Base-by-base conservation (phyloP, 1,140 invertebrate species). In the Cydia pomonella region DNA sequence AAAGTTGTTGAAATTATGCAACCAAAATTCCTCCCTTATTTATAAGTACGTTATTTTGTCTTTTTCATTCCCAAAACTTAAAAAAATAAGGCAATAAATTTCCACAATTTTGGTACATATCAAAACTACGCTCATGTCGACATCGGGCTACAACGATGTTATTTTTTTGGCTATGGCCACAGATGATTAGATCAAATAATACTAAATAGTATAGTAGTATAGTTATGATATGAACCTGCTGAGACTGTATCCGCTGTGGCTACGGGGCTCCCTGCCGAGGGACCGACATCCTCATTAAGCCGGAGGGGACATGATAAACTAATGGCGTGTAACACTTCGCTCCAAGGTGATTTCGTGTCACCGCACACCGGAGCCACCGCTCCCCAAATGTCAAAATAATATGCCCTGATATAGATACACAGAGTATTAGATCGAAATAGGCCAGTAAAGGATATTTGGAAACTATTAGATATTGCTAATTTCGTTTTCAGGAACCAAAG, bases 241-340 rank as follows among this genome's bases (percentile, higher is more conserved):
- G 33, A n/a, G 25, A 18, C 16, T 33, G 0, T 1, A 10, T 18
- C 64, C n/a, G 1, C 9, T 69, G 73, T 78, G 75, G 73, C 75
- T 23, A 79, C 71, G 73, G 50, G 72, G 78, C 76, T 75, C 44
- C n/a, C 69, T 23, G 23, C 64, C n/a, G 47, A 29, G 72, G 47
- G 66, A 64, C 25, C 73, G 63, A 75, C 88, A 88, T 90, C 88
- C 88, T 90, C 82, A 88, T 90, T 90, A 83, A 23, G n/a, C 13
- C 10, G 64, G 80, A 84, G 86, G 87, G 88, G 88, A 82, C 83
- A 16, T 79, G 85, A 86, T 82, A 83, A 87, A 83, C 82, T 87
- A 88, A 85, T 86, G 79, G 88, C 84, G 88, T 85, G 84, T 87
- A 87, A 87, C 88, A 90, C 80, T 80, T 86, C 82, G 84, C 75